Evolutionary conservation across 2,888 invertebrate genomes (phyloP).

Genomic region (Oxytorus armatus): DNA sequence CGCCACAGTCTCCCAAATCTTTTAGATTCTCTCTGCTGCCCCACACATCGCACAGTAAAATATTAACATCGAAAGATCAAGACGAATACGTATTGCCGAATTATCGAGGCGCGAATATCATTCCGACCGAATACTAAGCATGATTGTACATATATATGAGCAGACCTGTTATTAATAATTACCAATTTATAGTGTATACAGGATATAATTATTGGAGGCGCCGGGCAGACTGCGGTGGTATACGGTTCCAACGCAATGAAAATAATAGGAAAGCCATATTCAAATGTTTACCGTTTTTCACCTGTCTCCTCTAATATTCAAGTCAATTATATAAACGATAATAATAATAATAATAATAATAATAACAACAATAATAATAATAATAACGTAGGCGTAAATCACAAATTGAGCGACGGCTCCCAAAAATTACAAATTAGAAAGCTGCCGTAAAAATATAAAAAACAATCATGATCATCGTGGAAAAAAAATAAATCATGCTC

Average conservation of each 20-base stretch:
- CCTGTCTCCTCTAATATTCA: too few species aligned
- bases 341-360: slow-evolving; percentile 47
- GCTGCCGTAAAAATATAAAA: slow-evolving; percentile 67
- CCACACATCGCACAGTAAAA: slow-evolving; percentile 51
- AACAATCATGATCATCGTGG: slow-evolving; percentile 9
- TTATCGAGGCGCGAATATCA: slow-evolving; percentile 55
- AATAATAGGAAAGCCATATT: background rate
- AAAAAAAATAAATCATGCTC: slow-evolving; percentile 50
- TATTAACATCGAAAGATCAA: slow-evolving; percentile 59
- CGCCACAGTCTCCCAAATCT: slow-evolving; percentile 25
- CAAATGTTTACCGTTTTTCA: background rate
- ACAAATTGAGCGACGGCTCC: slow-evolving; percentile 52
- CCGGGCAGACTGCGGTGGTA: background rate
- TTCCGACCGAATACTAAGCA: slow-evolving; percentile 49
- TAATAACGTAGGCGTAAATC: slow-evolving; percentile 63
- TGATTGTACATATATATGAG: slow-evolving; percentile 32
- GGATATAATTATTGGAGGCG: slow-evolving; percentile 11
- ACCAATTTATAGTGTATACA: slow-evolving; percentile 47
- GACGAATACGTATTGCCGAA: slow-evolving; percentile 57
- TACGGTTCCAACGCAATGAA: background rate
- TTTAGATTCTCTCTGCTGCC: slow-evolving; percentile 28
- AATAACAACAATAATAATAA: slow-evolving; percentile 50
- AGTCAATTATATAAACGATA: background rate
- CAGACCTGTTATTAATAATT: slow-evolving; percentile 51
- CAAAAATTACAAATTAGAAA: slow-evolving; percentile 23